Evolutionary conservation across 2,113 vertebrate species (phyloP).

Genomic region (Zosterops hypoxanthus): DNA sequence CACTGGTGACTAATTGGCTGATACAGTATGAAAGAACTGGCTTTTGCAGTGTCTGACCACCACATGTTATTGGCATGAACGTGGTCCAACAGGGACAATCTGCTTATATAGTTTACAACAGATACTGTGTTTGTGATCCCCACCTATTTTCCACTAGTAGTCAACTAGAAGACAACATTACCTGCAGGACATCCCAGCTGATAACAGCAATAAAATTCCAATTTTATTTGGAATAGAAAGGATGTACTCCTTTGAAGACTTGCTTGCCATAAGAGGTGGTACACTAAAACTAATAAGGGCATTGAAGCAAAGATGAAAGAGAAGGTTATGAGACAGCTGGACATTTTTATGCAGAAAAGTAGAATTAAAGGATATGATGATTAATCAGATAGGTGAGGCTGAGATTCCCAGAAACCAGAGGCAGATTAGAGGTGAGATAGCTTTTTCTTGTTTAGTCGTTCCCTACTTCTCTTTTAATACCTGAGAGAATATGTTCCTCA

Average conservation of each 20-base stretch:
- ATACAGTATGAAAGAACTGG: background rate
- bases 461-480: background rate
- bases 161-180: background rate
- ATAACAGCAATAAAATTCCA: background rate
- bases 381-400: background rate
- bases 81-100: background rate
- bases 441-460: background rate
- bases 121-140: rapidly evolving
- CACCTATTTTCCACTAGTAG: background rate
- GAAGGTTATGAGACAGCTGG: background rate
- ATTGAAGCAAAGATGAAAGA: background rate
- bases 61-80: background rate
- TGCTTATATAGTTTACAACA: background rate
- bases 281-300: background rate
- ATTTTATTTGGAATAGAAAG: background rate
- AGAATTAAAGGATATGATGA: background rate
- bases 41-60: background rate
- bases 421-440: background rate
- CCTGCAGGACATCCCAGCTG: background rate
- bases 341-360: background rate
- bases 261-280: rapidly evolving
- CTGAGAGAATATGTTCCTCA: background rate
- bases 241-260: background rate
- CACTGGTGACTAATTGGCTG: background rate
- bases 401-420: background rate